Evolutionary conservation across 2,113 vertebrate species (phyloP), one percentile per base, ranked within the genome.

Genomic region (Forbesichthys papilliferus): DNA sequence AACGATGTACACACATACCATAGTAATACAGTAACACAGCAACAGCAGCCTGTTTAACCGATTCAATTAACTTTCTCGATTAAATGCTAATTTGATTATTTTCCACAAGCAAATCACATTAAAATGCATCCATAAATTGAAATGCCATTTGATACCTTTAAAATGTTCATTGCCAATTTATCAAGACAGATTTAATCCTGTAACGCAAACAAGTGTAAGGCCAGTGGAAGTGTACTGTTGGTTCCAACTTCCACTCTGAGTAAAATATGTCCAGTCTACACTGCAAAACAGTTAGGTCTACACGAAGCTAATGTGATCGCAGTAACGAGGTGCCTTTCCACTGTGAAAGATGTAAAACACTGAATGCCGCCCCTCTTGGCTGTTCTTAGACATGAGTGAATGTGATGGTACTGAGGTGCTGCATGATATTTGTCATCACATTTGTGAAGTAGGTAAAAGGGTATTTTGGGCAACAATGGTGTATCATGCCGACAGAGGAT

Each of bases 51-150:
- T 81, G 73, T 42, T 42, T 11, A 68, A 46, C 48, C 54, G 63
- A 81, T 79, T 68, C 4, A 57, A 80, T 74, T 59, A 48, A 58
- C 56, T 36, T n/a, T 47, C 64, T 73, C 63, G 69, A 84, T 82
- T 77, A 77, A 84, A 84, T 77, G 61, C 52, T 81, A 79, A 79
- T 83, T 67, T 62, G 8, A 86, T 82, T 20, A 77, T 65, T 75
- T 80, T 64, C 48, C 61, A 42, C 20, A 61, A 62, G 72, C 49
- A 82, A 84, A 87, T 87, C 53, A 2, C 66, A 82, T 84, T 69
- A 69, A 51, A 74, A 57, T 36, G 16, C 48, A 60, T 71, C 65
- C 66, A 75, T 80, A 64, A 71, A 75, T 82, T 27, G 75, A 72
- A 77, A 75, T 46, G 68, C 2, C 72, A 74, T 69, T 53, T 63